phyloP scores from a whole-genome alignment of 2,888 invertebrate genomes.

The Perizoma affinitatum region DNA sequence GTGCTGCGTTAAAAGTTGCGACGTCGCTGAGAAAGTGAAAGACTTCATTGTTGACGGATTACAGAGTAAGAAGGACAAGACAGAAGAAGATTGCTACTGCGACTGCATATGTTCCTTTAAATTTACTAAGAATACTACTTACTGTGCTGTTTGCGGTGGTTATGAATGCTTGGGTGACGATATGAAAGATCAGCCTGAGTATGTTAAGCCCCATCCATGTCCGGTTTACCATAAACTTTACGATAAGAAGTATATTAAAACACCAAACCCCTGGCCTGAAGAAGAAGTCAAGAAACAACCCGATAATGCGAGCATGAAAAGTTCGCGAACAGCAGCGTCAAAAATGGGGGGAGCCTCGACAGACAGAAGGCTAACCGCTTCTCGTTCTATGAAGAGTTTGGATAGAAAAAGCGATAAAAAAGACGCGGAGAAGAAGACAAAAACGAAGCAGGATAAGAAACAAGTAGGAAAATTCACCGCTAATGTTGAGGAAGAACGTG shows the following conservation, averaged over 20 bases:
- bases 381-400: constrained; percentile 46
- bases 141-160: constrained; percentile 74
- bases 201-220: constrained; percentile 70
- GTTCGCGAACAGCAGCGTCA: constrained; percentile 42
- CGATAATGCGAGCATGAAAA: constrained; percentile 53
- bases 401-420: constrained; percentile 50
- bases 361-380: constrained; percentile 35
- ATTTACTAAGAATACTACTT: constrained; percentile 69
- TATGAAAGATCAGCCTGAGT: constrained; percentile 61
- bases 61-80: constrained; percentile 47
- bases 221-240: constrained; percentile 76
- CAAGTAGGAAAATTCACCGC: constrained; percentile 61
- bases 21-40: constrained; percentile 68
- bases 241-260: constrained; percentile 62
- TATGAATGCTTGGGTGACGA: constrained; percentile 74
- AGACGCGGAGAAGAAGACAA: constrained; percentile 29
- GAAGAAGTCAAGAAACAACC: constrained; percentile 41
- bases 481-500: constrained; percentile 52
- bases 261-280: constrained; percentile 65
- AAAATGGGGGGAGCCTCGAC: constrained; percentile 17
- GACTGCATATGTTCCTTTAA: constrained; percentile 74
- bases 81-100: constrained; percentile 66
- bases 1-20: constrained; percentile 70
- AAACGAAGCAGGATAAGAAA: constrained; percentile 45
- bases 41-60: constrained; percentile 65